Base-by-base conservation (phyloP, 2,888 invertebrate genomes). In the Doris montereyensis region DNA sequence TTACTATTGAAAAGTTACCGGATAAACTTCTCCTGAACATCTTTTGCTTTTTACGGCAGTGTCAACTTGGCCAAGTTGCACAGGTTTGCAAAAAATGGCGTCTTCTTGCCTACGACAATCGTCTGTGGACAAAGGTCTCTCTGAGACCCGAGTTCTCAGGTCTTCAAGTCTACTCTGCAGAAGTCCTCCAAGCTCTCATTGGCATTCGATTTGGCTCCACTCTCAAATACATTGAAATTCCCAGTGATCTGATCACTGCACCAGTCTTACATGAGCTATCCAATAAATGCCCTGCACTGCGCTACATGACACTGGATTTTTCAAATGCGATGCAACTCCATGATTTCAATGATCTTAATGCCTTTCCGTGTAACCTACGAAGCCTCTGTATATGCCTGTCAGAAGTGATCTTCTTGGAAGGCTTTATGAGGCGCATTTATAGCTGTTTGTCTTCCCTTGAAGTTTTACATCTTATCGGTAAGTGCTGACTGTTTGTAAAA, bases 321-420 rank as follows among this genome's bases (percentile, higher is more conserved):
- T 97, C 98, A 84, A 99, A 98, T 90, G 99, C 99, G 35, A 91
- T 92, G 91, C 90, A 92, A 90, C 94, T 99, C 80, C 99, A 99
- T 92, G 99, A 99, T 91, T 99, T 99, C 93, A 98, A 98, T 85
- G 98, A 98, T 92, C 95, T 99, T 94, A 97, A 99, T 92, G 96
- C 97, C 24, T 99, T 99, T 91, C 99, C 99, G 1, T 98, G 99
- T 10, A 98, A 99, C 91, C 93, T 99, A 80, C 95, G 95, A 68
- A 98, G 97, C 91, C 94, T 98, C 92, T 97, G 97, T 91, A 96
- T 99, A 89, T 99, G 99, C 86, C 93, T 99, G 60, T 98, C 98
- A 0, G 99, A 99, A 92, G 98, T 99, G 84, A 99, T 99, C 92
- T 99, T 99, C 93, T 97, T 99, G 96, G 99, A 99, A 91, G 99